phyloP scores from a whole-genome alignment of 2,888 invertebrate species.

The Congeria kusceri region DNA sequence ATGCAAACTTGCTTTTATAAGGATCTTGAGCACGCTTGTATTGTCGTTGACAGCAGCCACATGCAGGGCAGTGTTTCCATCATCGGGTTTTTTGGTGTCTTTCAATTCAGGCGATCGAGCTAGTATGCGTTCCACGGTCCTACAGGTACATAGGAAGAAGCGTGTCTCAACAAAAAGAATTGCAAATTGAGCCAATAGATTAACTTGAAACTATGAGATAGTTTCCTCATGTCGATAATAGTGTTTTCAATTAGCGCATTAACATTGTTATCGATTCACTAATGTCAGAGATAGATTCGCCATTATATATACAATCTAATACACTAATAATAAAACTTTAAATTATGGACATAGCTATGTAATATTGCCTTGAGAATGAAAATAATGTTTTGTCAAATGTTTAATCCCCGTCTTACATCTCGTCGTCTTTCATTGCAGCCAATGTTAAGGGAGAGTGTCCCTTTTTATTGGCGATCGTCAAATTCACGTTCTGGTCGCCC shows the following conservation, averaged over 20 bases:
- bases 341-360: no score
- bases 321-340: no score
- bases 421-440: slow-evolving; percentile 94
- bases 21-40: slow-evolving; percentile 72
- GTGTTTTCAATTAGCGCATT: no score
- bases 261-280: no score
- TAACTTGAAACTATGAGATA: no score
- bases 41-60: slow-evolving; percentile 93
- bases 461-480: slow-evolving; percentile 91
- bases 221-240: no score
- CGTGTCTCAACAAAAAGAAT: no score
- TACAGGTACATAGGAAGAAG: slow-evolving; percentile 1
- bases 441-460: slow-evolving; percentile 94
- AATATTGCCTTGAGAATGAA: no score
- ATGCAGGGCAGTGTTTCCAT: slow-evolving; percentile 93
- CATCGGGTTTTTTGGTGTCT: slow-evolving; percentile 91
- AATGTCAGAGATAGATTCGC: no score
- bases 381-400: no score
- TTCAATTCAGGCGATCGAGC: slow-evolving; percentile 90
- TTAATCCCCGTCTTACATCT: slow-evolving; percentile 87
- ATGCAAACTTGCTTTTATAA: slow-evolving; percentile 19
- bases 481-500: slow-evolving; percentile 89
- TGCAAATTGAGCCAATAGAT: no score
- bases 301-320: no score
- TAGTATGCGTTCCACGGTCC: slow-evolving; percentile 88